phyloP scores from a whole-genome alignment of 1,140 invertebrate species.

The Ceratosolen fusciceps region DNA sequence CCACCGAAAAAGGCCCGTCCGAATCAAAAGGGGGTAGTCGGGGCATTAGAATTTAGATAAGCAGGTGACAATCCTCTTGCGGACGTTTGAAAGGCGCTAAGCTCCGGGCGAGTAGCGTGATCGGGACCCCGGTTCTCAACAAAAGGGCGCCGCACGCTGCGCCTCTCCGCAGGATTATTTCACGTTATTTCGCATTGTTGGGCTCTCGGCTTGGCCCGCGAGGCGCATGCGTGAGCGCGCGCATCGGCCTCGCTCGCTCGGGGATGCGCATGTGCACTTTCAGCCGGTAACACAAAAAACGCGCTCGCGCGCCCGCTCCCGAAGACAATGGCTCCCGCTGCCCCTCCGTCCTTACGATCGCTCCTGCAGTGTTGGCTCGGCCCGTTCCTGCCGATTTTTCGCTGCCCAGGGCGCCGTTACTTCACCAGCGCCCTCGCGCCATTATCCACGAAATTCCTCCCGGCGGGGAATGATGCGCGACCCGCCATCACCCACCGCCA shows the following conservation, averaged over 20 bases:
- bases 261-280: constrained; percentile 51
- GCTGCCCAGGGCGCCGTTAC: too few relatives aligned
- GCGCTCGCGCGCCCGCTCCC: not conserved
- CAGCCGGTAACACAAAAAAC: constrained; percentile 37
- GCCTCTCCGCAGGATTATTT: constrained; percentile 58
- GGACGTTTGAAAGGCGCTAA: constrained; percentile 63
- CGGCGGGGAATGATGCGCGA: too few relatives aligned
- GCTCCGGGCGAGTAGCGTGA: constrained; percentile 55
- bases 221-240: constrained; percentile 55
- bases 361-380: too few relatives aligned
- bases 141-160: constrained; percentile 64
- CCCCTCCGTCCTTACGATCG: not conserved
- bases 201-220: constrained; percentile 53
- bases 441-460: too few relatives aligned
- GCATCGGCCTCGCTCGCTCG: constrained; percentile 41
- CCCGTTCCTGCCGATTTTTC: too few relatives aligned
- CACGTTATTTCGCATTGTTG: constrained; percentile 56
- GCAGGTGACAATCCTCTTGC: constrained; percentile 70
- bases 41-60: constrained; percentile 58
- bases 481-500: too few relatives aligned
- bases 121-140: constrained; percentile 56
- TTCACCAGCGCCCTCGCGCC: too few relatives aligned
- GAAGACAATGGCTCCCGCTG: constrained; percentile 12
- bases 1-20: not conserved
- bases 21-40: constrained; percentile 48